Percentiles rank a stretch among this genome's conserved stretches.
Conservation (phyloP, 2,113 vertebrate genomes). For the Arizona elegans region DNA sequence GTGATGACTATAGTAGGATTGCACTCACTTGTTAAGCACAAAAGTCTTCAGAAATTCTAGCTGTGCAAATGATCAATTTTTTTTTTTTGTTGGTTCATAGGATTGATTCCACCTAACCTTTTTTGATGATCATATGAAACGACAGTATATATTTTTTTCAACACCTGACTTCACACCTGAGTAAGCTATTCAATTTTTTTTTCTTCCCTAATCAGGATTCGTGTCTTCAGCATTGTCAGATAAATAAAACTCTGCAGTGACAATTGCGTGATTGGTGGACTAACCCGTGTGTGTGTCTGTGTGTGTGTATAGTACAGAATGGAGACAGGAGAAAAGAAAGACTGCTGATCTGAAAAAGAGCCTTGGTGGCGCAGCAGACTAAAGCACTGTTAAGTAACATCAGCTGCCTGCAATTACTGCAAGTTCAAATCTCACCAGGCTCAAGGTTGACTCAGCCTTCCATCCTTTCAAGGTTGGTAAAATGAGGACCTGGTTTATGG, state of each 20-base stretch:
- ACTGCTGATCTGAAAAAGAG: background rate
- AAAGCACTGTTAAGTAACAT: too few relatives aligned
- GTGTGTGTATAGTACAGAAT: background rate
- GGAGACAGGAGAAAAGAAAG: background rate
- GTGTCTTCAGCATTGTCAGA: slow-evolving; percentile 24
- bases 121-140: background rate
- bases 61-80: slow-evolving; percentile 17
- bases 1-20: background rate
- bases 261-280: background rate
- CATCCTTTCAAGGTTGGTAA: too few relatives aligned
- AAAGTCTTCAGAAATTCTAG: background rate
- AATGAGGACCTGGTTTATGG: too few relatives aligned
- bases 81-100: background rate
- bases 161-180: background rate
- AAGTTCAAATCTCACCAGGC: too few relatives aligned
- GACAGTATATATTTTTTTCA: background rate
- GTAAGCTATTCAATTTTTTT: background rate
- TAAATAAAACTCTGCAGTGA: slow-evolving; percentile 40
- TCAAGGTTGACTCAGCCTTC: too few relatives aligned
- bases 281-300: background rate
- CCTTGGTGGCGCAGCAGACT: too few relatives aligned
- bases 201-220: slow-evolving; percentile 30
- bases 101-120: background rate
- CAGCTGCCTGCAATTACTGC: too few relatives aligned
- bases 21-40: background rate